Evolutionary conservation across 53 echinoderm and acorn worm genomes (phyloP), one percentile per base, ranked within the genome.

Genomic region (Apostichopus leukothele): DNA sequence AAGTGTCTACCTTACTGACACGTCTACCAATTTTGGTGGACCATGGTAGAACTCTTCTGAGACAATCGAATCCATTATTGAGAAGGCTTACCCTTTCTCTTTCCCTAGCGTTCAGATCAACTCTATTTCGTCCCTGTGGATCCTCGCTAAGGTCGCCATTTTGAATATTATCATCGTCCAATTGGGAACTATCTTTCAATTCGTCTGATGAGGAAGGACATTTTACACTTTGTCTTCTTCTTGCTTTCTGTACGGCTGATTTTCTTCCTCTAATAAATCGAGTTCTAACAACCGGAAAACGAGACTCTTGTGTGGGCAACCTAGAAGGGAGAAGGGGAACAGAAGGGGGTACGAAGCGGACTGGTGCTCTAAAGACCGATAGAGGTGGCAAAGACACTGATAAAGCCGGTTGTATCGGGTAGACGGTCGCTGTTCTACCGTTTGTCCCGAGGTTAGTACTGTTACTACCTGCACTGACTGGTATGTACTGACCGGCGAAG

Each of bases 1-100:
- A 92, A 9, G 97, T 97, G 74, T 97, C 97, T 16, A 97, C 97
- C 75, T 97, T 97, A 55, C 97, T 97, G 0, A 94, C 92, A 20
- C 97, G 90, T 60, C 95, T 88, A n/a, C 95, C 94, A 27, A 91
- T 91, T 27, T 94, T 92, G 22, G 95, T 90, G 66, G 92, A 67
- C 94, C 94, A 97, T 10, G 97, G 97, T 25, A 97, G 76, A 52
- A 91, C 97, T 89, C 81, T 83, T 75, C 91, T 75, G 19, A 97
- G 89, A 14, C 91, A 88, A n/a, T 97, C 97, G 84, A 97, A 97
- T 20, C 97, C 97, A 14, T 90, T 76, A 80, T 97, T 97, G 9
- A 97, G 91, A 59, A 92, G 90, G 60, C 92, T 95, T 51, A 97
- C 97, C 77, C 97, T 68, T 4, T 97, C 97, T 23, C 97, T 87